Conservation (phyloP, 2,113 vertebrate genomes). For the Girardinichthys multiradiatus region DNA sequence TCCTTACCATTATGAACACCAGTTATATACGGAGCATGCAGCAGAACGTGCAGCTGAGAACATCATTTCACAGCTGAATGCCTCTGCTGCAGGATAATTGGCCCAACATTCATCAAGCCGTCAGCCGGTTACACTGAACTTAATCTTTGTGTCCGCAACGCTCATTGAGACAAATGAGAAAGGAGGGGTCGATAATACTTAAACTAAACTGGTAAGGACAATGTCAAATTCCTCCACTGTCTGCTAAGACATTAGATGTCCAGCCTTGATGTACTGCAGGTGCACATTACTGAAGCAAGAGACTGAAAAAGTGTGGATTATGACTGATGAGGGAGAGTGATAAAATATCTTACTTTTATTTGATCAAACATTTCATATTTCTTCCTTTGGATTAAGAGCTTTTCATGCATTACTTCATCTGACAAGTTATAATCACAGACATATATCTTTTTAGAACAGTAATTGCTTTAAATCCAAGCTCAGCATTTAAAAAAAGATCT, state of each 20-base stretch:
- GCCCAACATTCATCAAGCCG: slow-evolving; percentile 52
- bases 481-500: slow-evolving; percentile 16
- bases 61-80: slow-evolving; percentile 59
- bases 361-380: background rate
- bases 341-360: slow-evolving; percentile 1
- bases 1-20: background rate
- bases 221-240: slow-evolving; percentile 15
- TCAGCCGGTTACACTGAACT: slow-evolving; percentile 29
- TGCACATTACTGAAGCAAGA: background rate
- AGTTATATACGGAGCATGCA: slow-evolving; percentile 25
- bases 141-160: slow-evolving; percentile 40
- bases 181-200: slow-evolving; percentile 23
- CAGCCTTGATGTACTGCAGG: slow-evolving; percentile 9
- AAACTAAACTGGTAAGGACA: slow-evolving; percentile 13
- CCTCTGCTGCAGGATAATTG: slow-evolving; percentile 51
- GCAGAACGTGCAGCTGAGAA: slow-evolving; percentile 17
- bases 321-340: background rate
- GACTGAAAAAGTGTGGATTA: background rate
- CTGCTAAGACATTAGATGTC: slow-evolving; percentile 3
- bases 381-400: slow-evolving; percentile 16
- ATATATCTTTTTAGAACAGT: slow-evolving; percentile 3
- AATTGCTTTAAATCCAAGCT: slow-evolving; percentile 6
- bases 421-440: background rate
- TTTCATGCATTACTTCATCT: slow-evolving; percentile 1
- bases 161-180: slow-evolving; percentile 61